Conservation (phyloP, 2,113 vertebrate species). For the Thunnus thynnus region DNA sequence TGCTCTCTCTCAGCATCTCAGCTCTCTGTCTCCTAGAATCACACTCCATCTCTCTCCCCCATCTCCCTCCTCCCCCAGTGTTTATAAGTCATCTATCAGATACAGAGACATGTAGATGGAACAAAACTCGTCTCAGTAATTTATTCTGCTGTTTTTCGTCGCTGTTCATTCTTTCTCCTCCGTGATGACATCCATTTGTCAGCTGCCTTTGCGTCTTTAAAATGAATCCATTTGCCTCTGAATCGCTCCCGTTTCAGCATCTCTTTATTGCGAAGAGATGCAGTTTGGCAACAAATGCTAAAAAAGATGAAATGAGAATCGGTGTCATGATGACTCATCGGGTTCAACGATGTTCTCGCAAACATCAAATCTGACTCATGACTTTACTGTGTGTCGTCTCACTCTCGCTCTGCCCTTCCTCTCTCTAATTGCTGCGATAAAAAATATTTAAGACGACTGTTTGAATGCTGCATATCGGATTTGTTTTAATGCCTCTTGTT, state of each 20-base stretch:
- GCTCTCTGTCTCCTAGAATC: slow-evolving; percentile 2
- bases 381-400: slow-evolving; percentile 15
- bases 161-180: slow-evolving; percentile 31
- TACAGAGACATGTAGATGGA: slow-evolving; percentile 32
- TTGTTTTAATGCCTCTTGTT: background rate
- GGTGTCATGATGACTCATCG: slow-evolving; percentile 55
- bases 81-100: slow-evolving; percentile 60
- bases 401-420: background rate
- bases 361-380: slow-evolving; percentile 49
- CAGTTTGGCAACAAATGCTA: slow-evolving; percentile 38
- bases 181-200: slow-evolving; percentile 49
- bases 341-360: slow-evolving; percentile 26
- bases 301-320: slow-evolving; percentile 42
- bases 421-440: background rate
- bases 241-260: slow-evolving; percentile 9
- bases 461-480: background rate
- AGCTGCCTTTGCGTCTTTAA: slow-evolving; percentile 41
- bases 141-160: slow-evolving; percentile 48
- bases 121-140: slow-evolving; percentile 47
- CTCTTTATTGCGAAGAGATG: slow-evolving; percentile 20
- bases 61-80: background rate
- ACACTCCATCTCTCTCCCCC: slow-evolving; percentile 6
- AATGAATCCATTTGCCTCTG: slow-evolving; percentile 54
- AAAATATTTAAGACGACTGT: background rate
- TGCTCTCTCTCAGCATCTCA: slow-evolving; percentile 11